Conservation (phyloP, 2,797 vertebrate species). For the Notamacropus eugenii region DNA sequence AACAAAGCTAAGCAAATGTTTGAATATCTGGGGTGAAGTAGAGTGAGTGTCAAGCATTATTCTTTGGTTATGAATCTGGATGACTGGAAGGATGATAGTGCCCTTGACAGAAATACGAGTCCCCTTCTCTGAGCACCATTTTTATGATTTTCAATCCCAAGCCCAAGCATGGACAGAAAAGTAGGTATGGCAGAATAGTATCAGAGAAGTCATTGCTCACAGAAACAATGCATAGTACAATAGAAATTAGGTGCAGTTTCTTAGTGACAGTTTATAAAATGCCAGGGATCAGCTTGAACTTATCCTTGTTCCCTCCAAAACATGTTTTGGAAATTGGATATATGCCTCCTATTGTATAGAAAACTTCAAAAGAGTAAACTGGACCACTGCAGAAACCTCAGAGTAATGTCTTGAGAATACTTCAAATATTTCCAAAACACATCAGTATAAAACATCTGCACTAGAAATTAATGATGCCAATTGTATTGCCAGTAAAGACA, state of each 20-base stretch:
- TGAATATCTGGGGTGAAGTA: neutral
- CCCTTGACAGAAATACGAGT: neutral
- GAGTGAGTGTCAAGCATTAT: neutral
- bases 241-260: slow-evolving; percentile 58
- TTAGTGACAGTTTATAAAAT: slow-evolving; percentile 43
- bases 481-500: slow-evolving; percentile 72
- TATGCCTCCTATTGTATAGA: slow-evolving; percentile 75
- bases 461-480: slow-evolving; percentile 74
- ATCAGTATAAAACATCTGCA: slow-evolving; percentile 81
- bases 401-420: slow-evolving; percentile 79
- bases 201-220: slow-evolving; percentile 40
- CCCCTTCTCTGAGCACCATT: neutral
- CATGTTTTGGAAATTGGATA: slow-evolving; percentile 76
- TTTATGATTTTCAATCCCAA: slow-evolving; percentile 56
- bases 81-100: neutral
- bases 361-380: slow-evolving; percentile 77
- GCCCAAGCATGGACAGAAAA: slow-evolving; percentile 46
- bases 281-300: slow-evolving; percentile 55
- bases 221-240: slow-evolving; percentile 31
- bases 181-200: slow-evolving; percentile 47
- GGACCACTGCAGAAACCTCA: slow-evolving; percentile 80
- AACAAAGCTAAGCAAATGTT: neutral
- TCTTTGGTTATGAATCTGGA: neutral
- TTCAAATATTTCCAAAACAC: slow-evolving; percentile 79
- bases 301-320: slow-evolving; percentile 59